Evolutionary conservation across 1,140 invertebrate genomes (phyloP).

Genomic region (Neodiprion fabricii): DNA sequence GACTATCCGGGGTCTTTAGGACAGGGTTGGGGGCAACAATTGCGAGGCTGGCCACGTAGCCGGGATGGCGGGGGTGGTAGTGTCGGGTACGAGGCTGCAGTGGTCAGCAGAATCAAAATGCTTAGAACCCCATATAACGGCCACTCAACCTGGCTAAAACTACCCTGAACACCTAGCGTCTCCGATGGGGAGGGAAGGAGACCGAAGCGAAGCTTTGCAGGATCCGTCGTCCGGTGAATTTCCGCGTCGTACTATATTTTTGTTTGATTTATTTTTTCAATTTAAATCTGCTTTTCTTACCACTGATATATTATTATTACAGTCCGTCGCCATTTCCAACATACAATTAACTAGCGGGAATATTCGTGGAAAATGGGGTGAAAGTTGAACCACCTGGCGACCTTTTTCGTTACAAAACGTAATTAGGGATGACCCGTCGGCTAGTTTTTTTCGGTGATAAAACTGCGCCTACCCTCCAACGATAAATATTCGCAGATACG

Average conservation of each 20-base stretch:
- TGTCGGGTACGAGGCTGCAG: constrained; percentile 28
- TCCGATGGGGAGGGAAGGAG: not conserved
- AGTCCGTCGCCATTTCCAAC: too few relatives aligned
- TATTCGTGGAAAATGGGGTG: too few relatives aligned
- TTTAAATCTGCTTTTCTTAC: not conserved
- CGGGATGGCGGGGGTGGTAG: constrained; percentile 13
- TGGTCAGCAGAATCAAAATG: constrained; percentile 54
- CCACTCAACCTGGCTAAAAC: constrained; percentile 45
- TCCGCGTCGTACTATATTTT: not conserved
- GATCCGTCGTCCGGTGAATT: too few relatives aligned
- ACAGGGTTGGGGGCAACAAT: constrained; percentile 2
- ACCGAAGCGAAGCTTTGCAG: too few relatives aligned
- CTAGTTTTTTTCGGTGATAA: too few relatives aligned
- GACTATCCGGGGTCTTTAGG: not conserved
- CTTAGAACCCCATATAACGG: constrained; percentile 52
- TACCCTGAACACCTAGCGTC: not conserved
- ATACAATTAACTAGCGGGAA: too few relatives aligned
- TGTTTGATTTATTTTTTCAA: constrained; percentile 9
- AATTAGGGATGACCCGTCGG: too few relatives aligned
- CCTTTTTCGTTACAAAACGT: too few relatives aligned
- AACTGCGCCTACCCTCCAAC: too few relatives aligned
- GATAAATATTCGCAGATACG: too few relatives aligned
- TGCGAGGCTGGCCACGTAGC: constrained; percentile 34
- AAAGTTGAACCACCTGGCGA: too few relatives aligned
- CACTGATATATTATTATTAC: too few relatives aligned